phyloP scores from a whole-genome alignment of 1,140 invertebrate genomes.

The Drosophila nikananu region DNA sequence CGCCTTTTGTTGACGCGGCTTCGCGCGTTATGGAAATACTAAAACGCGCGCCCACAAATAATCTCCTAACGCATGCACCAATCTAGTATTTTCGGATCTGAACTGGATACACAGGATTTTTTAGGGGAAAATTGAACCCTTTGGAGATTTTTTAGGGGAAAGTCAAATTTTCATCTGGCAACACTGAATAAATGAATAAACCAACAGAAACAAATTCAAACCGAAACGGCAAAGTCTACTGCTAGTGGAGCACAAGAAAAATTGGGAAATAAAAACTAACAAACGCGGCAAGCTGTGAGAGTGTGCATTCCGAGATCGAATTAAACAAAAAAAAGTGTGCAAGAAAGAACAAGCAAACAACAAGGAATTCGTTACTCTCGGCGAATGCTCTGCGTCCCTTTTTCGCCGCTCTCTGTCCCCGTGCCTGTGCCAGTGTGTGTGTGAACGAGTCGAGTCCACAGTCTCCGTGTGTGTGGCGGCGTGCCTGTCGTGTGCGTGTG shows the following conservation, averaged over 20 bases:
- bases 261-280: slow-evolving; percentile 3
- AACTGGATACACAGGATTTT: too few relatives aligned
- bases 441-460: slow-evolving; percentile 27
- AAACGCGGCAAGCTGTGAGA: slow-evolving; percentile 16
- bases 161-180: too few relatives aligned
- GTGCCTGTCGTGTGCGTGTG: slow-evolving; percentile 51
- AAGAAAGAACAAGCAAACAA: slow-evolving; percentile 45
- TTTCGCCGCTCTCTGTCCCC: slow-evolving; percentile 29
- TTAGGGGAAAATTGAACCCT: too few relatives aligned
- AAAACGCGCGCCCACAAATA: too few relatives aligned
- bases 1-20: too few relatives aligned
- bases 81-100: too few relatives aligned
- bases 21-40: too few relatives aligned
- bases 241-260: slow-evolving; percentile 5
- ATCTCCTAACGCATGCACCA: too few relatives aligned
- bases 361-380: slow-evolving; percentile 59
- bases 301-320: slow-evolving; percentile 12
- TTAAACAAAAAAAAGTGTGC: slow-evolving; percentile 14
- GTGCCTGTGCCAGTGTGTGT: slow-evolving; percentile 44
- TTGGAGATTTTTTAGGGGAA: too few relatives aligned
- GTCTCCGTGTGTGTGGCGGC: slow-evolving; percentile 41
- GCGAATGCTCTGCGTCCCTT: slow-evolving; percentile 50
- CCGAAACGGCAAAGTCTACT: slow-evolving; percentile 11
- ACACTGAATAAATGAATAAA: too few relatives aligned
- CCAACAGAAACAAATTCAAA: neutral